Evolutionary conservation across 2,113 vertebrate species (phyloP), one percentile per base, ranked within the genome.

Genomic region (Syngnathoides biaculeatus): DNA sequence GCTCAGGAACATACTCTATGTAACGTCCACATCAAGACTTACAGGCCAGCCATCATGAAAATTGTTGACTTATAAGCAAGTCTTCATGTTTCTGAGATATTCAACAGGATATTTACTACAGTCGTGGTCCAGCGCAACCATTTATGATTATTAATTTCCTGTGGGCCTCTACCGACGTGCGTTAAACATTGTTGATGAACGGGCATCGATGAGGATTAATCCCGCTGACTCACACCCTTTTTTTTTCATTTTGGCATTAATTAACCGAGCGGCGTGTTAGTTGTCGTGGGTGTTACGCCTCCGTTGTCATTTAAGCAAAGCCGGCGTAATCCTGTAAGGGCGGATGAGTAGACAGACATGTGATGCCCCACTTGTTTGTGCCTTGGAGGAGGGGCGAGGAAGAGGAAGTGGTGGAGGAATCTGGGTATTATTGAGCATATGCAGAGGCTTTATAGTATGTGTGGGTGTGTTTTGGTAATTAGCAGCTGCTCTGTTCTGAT

Each of bases 241-340:
- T 56, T 24, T 57, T 30, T 39, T 9, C 30, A 39, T 62, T 22
- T 13, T 9, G 24, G 0, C 24, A 64, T 45, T 20, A 45, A 27
- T 48, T 38, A 65, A 35, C 59, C 13, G 8, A 35, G 47, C 11
- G 14, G 60, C 26, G 40, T 24, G 9, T 17, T 11, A 17, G 59
- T 15, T 20, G 59, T 27, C 57, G 39, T 42, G 59, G 22, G 72
- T 78, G 73, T 73, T 80, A 73, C 48, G 26, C 64, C 62, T 81
- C 69, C 85, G 79, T 85, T 88, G 83, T 88, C 86, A 80, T 80
- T 86, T 86, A 82, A 89, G 87, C 79, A 89, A 90, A 89, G 89
- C 91, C 73, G 74, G 74, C 35, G 58, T 92, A 90, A 92, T 92
- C 89, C 85, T 85, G 80, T 90, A 86, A 92, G 88, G 86, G 79